Evolutionary conservation across 2,797 vertebrate species (phyloP).

Genomic region (Neolamprologus multifasciatus): DNA sequence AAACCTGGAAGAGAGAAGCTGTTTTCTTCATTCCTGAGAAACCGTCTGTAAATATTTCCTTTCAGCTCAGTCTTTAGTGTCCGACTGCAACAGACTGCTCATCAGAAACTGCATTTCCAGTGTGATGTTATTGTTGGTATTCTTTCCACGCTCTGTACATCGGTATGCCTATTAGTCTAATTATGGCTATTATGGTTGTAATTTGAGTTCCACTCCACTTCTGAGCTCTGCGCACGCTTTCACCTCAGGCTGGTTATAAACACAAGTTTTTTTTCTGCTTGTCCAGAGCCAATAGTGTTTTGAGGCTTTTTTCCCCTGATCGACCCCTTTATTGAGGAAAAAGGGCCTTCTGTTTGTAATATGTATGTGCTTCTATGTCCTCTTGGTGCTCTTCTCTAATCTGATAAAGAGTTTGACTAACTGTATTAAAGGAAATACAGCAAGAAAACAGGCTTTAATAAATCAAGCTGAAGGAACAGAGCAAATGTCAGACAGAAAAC

Average conservation of each 20-base stretch:
- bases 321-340: neutral
- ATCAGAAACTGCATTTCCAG: neutral
- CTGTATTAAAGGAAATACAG: neutral
- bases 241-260: neutral
- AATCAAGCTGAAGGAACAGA: neutral
- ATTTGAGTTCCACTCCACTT: neutral
- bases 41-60: neutral
- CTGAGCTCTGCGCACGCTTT: neutral
- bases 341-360: neutral
- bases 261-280: neutral
- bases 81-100: neutral
- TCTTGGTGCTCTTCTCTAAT: neutral
- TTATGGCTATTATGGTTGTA: conserved; percentile 12
- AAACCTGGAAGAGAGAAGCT: neutral
- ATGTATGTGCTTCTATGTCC: neutral
- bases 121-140: neutral
- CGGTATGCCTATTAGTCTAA: neutral
- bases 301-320: neutral
- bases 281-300: neutral
- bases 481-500: neutral
- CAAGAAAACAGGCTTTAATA: neutral
- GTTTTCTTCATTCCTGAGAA: neutral
- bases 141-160: neutral
- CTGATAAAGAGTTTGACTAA: neutral
- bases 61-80: neutral